These are phyloP conservation scores for Semaprochilodus insignis DNA, from an alignment of 2,797 vertebrate species.

Conservation along the genomic window DNA sequence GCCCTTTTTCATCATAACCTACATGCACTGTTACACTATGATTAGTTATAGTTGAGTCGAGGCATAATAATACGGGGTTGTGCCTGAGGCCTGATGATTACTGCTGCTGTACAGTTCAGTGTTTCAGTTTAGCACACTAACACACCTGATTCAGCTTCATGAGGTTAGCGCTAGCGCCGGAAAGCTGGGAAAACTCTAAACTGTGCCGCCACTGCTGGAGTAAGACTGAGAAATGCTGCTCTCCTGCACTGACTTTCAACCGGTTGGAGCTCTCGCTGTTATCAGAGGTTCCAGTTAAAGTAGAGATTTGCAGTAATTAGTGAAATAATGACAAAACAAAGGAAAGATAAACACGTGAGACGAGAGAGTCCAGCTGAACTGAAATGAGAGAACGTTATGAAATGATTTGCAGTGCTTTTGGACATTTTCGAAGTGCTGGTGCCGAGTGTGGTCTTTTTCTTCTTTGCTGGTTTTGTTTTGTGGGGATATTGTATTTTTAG, in stretches of 20 bases:
- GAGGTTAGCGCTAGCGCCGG: no score
- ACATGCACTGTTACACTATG: no score
- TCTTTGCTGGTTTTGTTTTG: not conserved
- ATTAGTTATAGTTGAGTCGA: no score
- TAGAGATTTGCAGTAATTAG: not conserved
- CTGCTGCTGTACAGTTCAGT: no score
- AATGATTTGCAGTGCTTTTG: not conserved
- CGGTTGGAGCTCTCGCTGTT: not conserved
- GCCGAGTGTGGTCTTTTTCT: not conserved
- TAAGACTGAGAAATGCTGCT: not conserved
- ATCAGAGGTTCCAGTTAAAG: not conserved
- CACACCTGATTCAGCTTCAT: no score
- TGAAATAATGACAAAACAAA: not conserved
- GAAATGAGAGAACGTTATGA: not conserved
- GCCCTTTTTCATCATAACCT: no score
- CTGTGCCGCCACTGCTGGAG: not conserved
- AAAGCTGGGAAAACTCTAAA: no score
- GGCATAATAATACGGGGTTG: no score
- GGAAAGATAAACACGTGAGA: not conserved
- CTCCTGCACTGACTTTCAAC: slow-evolving; percentile 51
- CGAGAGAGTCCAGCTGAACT: not conserved
- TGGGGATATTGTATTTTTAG: slow-evolving; percentile 5
- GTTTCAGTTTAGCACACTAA: no score
- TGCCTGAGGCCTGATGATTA: no score
- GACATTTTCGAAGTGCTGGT: not conserved